Conservation (phyloP, 2,113 vertebrate genomes). For the Lathamus discolor region DNA sequence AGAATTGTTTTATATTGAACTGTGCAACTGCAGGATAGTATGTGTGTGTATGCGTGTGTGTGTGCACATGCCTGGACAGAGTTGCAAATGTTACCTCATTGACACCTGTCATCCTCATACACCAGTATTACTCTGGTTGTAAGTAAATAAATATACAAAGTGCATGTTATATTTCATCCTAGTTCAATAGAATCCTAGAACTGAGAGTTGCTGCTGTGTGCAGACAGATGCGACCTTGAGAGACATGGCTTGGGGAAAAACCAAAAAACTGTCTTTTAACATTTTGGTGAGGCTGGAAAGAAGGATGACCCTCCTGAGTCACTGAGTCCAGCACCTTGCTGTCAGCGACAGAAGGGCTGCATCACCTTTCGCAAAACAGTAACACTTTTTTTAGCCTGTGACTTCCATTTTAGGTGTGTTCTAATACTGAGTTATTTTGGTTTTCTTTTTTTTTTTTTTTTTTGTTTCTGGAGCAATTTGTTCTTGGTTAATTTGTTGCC, state of each 20-base stretch:
- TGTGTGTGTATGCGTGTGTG: background rate
- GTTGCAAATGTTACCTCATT: background rate
- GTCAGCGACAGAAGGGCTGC: background rate
- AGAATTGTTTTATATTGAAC: background rate
- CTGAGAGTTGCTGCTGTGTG: background rate
- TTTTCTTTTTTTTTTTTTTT: background rate
- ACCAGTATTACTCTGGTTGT: background rate
- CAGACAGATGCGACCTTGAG: background rate
- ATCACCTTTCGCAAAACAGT: background rate
- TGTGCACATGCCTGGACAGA: rapidly evolving
- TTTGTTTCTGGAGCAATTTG: background rate
- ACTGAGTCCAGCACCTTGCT: background rate
- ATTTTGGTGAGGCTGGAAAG: background rate
- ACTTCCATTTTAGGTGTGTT: background rate
- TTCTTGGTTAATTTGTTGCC: background rate
- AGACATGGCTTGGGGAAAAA: background rate
- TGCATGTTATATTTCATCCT: background rate
- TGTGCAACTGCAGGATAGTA: background rate
- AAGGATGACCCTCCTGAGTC: background rate
- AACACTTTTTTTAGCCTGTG: background rate
- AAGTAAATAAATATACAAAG: background rate
- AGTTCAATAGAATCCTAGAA: background rate
- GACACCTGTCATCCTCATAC: background rate
- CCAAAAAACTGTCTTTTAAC: background rate
- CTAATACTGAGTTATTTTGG: background rate